Percentiles rank a stretch among this genome's conserved stretches.
These are phyloP conservation scores for Ditylenchus dipsaci DNA, from an alignment of 1,140 invertebrate species.

Conservation along the genomic window DNA sequence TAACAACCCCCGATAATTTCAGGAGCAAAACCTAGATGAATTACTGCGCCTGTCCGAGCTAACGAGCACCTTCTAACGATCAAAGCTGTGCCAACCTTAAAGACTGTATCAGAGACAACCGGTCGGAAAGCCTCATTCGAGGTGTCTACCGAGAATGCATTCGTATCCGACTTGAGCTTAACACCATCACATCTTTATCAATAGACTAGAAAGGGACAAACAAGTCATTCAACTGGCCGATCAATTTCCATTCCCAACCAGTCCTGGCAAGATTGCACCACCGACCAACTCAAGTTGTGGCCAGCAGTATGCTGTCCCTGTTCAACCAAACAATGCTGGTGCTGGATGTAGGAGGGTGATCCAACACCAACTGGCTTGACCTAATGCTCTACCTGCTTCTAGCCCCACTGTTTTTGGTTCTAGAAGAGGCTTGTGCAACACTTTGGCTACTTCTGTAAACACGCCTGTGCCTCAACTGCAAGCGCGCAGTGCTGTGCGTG, in stretches of 20 bases:
- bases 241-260: not conserved
- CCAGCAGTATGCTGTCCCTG: conserved; percentile 5
- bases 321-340: not conserved
- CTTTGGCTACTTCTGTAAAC: conserved; percentile 30
- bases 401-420: not conserved
- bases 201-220: conserved; percentile 9
- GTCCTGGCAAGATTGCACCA: conserved; percentile 5
- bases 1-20: too few species aligned
- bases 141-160: conserved; percentile 11
- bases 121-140: conserved; percentile 1
- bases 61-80: not conserved
- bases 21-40: not conserved
- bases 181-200: conserved; percentile 1
- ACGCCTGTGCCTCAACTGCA: conserved; percentile 18
- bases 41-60: not conserved
- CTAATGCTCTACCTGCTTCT: not conserved
- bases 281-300: conserved; percentile 11
- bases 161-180: conserved; percentile 11
- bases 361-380: not conserved
- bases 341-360: not conserved
- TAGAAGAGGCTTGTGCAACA: conserved; percentile 31
- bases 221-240: not conserved
- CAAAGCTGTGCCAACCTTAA: not conserved
- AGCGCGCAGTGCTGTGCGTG: conserved; percentile 24
- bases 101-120: not conserved